phyloP scores from a whole-genome alignment of 1,140 invertebrate species.

The Leptinotarsa undecemlineata region DNA sequence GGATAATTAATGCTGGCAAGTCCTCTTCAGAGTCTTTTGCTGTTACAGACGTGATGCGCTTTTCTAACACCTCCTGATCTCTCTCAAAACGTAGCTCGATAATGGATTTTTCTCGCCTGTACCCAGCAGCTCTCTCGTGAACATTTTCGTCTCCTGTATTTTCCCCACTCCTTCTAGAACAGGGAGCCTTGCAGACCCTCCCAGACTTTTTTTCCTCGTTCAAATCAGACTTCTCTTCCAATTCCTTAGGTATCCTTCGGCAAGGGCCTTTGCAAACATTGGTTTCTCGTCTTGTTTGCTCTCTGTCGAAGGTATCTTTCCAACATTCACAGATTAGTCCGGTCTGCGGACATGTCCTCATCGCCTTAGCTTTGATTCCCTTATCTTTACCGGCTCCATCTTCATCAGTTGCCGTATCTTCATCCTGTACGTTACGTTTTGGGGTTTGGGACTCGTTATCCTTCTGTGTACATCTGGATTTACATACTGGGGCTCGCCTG shows the following conservation, averaged over 20 bases:
- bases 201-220: too few species aligned
- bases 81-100: not conserved
- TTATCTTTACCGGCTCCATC: not conserved
- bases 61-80: not conserved
- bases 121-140: too few species aligned
- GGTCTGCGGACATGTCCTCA: not conserved
- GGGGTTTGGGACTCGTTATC: not conserved
- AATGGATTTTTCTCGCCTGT: not conserved
- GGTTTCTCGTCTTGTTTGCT: too few species aligned
- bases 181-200: too few species aligned
- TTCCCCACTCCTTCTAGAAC: too few species aligned
- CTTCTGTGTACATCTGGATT: not conserved
- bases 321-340: not conserved
- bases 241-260: too few species aligned
- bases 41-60: not conserved
- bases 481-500: not conserved
- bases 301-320: not conserved
- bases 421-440: not conserved
- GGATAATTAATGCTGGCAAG: conserved; percentile 15
- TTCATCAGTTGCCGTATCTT: not conserved
- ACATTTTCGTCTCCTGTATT: too few species aligned
- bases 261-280: too few species aligned
- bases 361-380: not conserved
- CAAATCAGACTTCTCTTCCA: too few species aligned
- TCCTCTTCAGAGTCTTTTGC: conserved; percentile 11